These are phyloP conservation scores for Sinocyclocheilus anshuiensis DNA, from an alignment of 2,113 vertebrate genomes.

Conservation along the genomic window DNA sequence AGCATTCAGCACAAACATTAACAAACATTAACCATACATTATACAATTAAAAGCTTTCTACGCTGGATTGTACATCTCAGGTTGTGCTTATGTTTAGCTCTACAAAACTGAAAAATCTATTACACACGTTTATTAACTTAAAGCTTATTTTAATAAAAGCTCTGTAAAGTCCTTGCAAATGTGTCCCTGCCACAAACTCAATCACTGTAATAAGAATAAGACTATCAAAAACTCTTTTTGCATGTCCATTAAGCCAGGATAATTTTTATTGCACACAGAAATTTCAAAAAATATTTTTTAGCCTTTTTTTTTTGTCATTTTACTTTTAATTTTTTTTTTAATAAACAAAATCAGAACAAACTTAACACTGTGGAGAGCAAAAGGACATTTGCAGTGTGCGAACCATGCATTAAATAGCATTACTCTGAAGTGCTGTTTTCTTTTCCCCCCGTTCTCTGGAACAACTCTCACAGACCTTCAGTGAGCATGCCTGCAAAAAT, in stretches of 20 bases:
- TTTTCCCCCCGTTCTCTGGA: constrained; percentile 32
- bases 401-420: constrained; percentile 20
- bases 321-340: not conserved
- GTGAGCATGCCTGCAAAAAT: constrained; percentile 50
- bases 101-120: too few relatives aligned
- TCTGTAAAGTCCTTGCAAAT: not conserved
- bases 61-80: too few relatives aligned
- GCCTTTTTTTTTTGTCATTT: not conserved
- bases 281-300: not conserved
- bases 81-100: too few relatives aligned
- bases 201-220: not conserved
- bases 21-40: too few relatives aligned
- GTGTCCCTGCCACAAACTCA: not conserved
- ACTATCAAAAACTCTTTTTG: not conserved
- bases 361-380: constrained; percentile 40
- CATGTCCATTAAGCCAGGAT: constrained; percentile 19
- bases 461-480: constrained; percentile 46
- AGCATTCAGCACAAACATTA: too few relatives aligned
- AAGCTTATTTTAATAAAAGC: not conserved
- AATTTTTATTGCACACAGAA: constrained; percentile 39
- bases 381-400: constrained; percentile 22
- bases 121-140: not conserved
- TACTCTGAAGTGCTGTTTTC: not conserved
- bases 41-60: too few relatives aligned
- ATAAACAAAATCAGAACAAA: constrained; percentile 52